Evolutionary conservation across 1,140 invertebrate genomes (phyloP).

Genomic region (Apis florea): DNA sequence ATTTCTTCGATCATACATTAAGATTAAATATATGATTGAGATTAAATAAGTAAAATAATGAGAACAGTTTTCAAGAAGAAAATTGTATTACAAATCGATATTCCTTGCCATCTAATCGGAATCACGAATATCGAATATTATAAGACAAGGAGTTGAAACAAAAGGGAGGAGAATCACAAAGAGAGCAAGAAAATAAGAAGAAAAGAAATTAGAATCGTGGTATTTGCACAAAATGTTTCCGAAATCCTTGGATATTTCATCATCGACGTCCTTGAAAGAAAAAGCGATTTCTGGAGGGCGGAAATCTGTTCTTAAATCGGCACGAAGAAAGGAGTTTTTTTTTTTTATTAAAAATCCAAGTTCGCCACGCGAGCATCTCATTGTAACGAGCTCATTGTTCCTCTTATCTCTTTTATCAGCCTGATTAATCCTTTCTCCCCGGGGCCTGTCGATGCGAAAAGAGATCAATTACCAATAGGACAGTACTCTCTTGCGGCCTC

Average conservation of each 20-base stretch:
- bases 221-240: background rate
- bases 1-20: too few species aligned
- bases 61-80: too few species aligned
- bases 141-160: too few species aligned
- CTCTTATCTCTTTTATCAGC: conserved; percentile 55
- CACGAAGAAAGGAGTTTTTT: background rate
- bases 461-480: conserved; percentile 45
- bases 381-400: conserved; percentile 65
- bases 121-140: too few species aligned
- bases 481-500: background rate
- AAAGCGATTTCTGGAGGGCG: background rate
- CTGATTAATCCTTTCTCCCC: conserved; percentile 59
- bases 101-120: too few species aligned
- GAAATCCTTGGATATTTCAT: background rate
- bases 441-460: conserved; percentile 32
- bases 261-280: background rate
- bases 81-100: too few species aligned
- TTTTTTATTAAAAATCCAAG: conserved; percentile 7
- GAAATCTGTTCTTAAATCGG: background rate
- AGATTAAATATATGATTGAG: too few species aligned
- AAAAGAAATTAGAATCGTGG: background rate
- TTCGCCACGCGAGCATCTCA: conserved; percentile 7
- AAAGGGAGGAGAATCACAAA: background rate
- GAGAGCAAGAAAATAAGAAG: background rate
- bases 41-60: too few species aligned